Evolutionary conservation across 2,888 invertebrate genomes (phyloP).

Genomic region (Pegoplata infirma): DNA sequence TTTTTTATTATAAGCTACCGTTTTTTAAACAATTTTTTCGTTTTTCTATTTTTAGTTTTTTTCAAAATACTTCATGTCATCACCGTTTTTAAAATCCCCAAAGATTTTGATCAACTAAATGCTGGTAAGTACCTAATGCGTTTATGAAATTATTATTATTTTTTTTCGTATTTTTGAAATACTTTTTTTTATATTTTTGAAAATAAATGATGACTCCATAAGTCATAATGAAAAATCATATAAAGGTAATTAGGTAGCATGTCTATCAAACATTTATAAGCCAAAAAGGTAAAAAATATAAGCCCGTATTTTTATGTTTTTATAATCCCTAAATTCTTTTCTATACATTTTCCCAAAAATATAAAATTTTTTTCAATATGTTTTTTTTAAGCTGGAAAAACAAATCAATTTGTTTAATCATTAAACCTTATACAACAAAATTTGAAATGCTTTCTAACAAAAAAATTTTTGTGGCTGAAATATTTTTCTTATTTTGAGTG

Average conservation of each 20-base stretch:
- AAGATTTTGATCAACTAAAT: too few relatives aligned
- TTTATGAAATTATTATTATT: too few relatives aligned
- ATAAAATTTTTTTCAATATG: neutral
- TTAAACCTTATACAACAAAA: neutral
- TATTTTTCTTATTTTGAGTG: constrained; percentile 46
- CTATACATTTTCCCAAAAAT: neutral
- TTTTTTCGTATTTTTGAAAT: too few relatives aligned
- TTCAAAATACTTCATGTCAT: neutral
- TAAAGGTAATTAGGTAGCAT: constrained; percentile 11
- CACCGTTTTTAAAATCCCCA: neutral
- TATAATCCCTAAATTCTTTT: constrained; percentile 37
- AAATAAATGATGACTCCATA: constrained; percentile 40
- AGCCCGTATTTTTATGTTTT: constrained; percentile 8
- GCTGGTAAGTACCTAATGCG: too few relatives aligned
- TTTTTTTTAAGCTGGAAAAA: constrained; percentile 41
- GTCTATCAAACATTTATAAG: constrained; percentile 40
- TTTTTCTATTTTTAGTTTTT: too few relatives aligned
- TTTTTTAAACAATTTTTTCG: too few relatives aligned
- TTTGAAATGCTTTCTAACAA: neutral
- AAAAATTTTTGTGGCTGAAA: neutral
- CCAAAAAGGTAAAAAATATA: constrained; percentile 19
- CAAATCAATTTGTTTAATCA: constrained; percentile 52
- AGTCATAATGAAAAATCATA: constrained; percentile 25
- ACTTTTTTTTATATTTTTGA: neutral
- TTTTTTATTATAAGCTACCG: too few relatives aligned